Base-by-base conservation (phyloP, 2,113 vertebrate genomes). In the Okapia johnstoni region DNA sequence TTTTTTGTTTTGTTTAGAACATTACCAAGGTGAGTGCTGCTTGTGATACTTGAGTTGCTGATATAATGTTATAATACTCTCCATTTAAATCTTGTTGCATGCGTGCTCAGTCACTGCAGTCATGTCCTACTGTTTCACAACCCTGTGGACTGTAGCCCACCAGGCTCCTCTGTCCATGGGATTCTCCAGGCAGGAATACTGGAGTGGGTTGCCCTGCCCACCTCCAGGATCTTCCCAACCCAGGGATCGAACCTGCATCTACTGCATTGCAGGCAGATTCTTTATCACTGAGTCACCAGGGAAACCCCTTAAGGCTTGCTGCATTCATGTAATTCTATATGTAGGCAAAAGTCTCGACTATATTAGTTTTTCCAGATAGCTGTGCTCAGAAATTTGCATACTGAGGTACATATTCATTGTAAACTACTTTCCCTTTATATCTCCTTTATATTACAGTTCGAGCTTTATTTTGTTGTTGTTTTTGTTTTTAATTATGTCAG, bases 1-100 rank as follows among this genome's bases (percentile, higher is more conserved):
- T 28, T 52, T 52, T 90, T 66, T 77, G 2, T 83, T 87, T 61
- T 70, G 23, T 43, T 97, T 12, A 60, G 76, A 90, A 57, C 46
- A 77, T 93, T 60, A 61, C 28, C 5, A 52, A 94, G 13, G 6
- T 46, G 52, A 79, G 25, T 40, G 25, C 2, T n/a, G 17, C 30
- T 14, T 85, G 12, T 58, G 43, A 25, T 73, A 52, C n/a, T 26
- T 83, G 54, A 93, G 8, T 33, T 85, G 15, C 2, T 4, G 10
- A 60, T 15, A 7, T 10, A 57, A n/a, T 36, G 63, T 70, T 70
- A 12, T 50, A 19, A 10, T 2, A 33, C 33, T 40, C 14, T 48
- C 14, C 61, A 23, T 76, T 61, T 61, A 81, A 92, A 84, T n/a
- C 13, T 76, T 52, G 7, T 40, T 92, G 16, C 17, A 15, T 28